Evolutionary conservation across 2,113 vertebrate genomes (phyloP), one percentile per base, ranked within the genome.

Genomic region (Anser cygnoides): DNA sequence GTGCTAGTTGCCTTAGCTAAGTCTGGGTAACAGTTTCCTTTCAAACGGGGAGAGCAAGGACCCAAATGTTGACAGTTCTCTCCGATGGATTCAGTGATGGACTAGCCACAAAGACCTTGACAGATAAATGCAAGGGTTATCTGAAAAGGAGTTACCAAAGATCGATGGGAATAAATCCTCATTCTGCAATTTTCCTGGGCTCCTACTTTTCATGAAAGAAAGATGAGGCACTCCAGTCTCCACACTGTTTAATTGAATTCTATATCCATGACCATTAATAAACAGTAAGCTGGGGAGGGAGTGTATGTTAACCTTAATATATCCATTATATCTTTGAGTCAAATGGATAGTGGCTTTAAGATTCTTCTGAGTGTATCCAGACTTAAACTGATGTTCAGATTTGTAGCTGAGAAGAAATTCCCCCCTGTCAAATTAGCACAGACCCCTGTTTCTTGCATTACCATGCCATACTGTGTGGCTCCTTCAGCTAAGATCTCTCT

Each of bases 181-280:
- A 20, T 44, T 70, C 65, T 0, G 0, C 55, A 8, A 9, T 68
- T 74, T 23, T 37, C 39, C 62, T 3, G 1, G 23, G 9, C 33
- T 49, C 5, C 14, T 57, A 43, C 54, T 29, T 82, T 44, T 23
- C 9, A 3, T n/a, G 37, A 25, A 52, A 28, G 78, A 63, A 58
- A 89, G 15, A 55, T 0, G 7, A 73, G 8, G 74, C 18, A 31
- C 22, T 26, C 37, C 22, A 46, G 49, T n/a, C 21, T 86, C 58
- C 59, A 22, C 18, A 28, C 0, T 1, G 14, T 71, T 76, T 67
- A 22, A 44, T 12, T 89, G 41, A 86, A 83, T 86, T 62, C 58
- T 46, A 8, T 65, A 61, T 13, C 26, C 54, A 10, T 28, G 70
- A 54, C 16, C 19, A 49, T 63, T 63, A 67, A 8, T 50, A 44